A percentile compares a stretch with the other conserved stretches of the same genome.
phyloP scores from a whole-genome alignment of 2,797 vertebrate species.

The Taeniopygia guttata region DNA sequence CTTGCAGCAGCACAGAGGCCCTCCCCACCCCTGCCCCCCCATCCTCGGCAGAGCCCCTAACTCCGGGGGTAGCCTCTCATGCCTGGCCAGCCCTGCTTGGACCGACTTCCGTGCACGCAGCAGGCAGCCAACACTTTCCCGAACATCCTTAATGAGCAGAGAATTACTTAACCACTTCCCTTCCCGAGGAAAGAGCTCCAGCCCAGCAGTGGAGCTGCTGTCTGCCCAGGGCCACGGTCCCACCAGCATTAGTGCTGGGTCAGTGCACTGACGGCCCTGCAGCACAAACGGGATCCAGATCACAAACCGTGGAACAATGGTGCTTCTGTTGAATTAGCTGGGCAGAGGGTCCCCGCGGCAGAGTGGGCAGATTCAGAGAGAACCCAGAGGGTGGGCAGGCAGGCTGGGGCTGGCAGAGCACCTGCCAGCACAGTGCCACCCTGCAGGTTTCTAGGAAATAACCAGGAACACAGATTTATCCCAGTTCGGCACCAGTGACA shows the following conservation, averaged over 20 bases:
- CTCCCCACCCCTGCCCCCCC: too few species aligned
- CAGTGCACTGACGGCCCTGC: neutral
- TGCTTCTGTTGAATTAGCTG: neutral
- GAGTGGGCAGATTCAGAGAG: neutral
- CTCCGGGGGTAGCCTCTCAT: neutral
- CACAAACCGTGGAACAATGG: neutral
- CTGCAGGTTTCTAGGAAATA: neutral
- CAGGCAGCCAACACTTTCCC: neutral
- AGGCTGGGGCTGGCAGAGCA: neutral
- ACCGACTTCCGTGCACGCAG: neutral
- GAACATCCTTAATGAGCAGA: neutral
- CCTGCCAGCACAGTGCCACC: neutral
- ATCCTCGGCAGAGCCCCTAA: neutral
- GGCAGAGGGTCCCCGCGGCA: neutral
- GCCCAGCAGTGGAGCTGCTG: fast-evolving
- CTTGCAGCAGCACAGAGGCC: neutral
- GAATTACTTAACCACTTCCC: constrained; percentile 18
- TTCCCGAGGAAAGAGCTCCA: neutral
- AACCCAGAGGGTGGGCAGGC: neutral
- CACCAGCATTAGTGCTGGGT: neutral
- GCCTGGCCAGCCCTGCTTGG: neutral
- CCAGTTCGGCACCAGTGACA: neutral
- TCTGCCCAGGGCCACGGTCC: neutral
- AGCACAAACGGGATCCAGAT: neutral
- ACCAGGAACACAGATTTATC: neutral